Percentiles rank a stretch among this genome's conserved stretches.
These are phyloP conservation scores for Idaea dimidiata DNA, from an alignment of 2,888 invertebrate genomes.

Conservation along the genomic window DNA sequence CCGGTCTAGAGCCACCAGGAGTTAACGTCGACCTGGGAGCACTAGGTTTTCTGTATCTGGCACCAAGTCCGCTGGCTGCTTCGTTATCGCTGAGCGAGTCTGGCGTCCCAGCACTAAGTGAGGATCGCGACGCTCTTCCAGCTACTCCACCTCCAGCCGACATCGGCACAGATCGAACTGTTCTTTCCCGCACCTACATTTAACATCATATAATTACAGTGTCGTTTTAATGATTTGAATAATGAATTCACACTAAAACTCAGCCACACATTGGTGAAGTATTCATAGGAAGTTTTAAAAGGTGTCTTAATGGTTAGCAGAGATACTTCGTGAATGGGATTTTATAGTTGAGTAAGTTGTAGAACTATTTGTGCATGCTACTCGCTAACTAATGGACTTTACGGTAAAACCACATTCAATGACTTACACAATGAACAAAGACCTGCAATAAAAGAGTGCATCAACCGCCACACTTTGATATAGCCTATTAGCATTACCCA, in stretches of 20 bases:
- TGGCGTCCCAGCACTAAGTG: constrained; percentile 92
- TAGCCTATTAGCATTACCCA: constrained; percentile 84
- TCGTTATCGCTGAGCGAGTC: constrained; percentile 95
- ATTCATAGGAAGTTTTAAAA: constrained; percentile 1
- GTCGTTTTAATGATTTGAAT: not conserved
- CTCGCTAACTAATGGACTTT: constrained; percentile 60
- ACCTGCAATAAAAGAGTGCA: constrained; percentile 45
- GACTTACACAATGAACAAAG: constrained; percentile 49
- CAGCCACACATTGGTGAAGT: constrained; percentile 14
- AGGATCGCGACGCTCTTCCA: constrained; percentile 87
- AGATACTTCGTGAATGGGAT: not conserved
- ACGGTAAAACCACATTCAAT: constrained; percentile 44
- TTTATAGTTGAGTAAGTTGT: not conserved
- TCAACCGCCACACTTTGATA: constrained; percentile 60
- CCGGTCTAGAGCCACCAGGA: constrained; percentile 91
- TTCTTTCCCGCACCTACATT: constrained; percentile 93
- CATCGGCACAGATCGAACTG: constrained; percentile 95
- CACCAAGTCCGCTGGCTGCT: constrained; percentile 86
- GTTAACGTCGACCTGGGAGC: constrained; percentile 84
- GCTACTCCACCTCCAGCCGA: constrained; percentile 71
- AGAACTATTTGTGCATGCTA: constrained; percentile 33
- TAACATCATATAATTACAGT: constrained; percentile 17
- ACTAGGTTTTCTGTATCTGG: constrained; percentile 85
- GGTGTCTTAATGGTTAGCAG: constrained; percentile 17
- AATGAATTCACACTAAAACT: not conserved